Evolutionary conservation across 2,113 vertebrate species (phyloP).

Genomic region (Varanus komodoensis): DNA sequence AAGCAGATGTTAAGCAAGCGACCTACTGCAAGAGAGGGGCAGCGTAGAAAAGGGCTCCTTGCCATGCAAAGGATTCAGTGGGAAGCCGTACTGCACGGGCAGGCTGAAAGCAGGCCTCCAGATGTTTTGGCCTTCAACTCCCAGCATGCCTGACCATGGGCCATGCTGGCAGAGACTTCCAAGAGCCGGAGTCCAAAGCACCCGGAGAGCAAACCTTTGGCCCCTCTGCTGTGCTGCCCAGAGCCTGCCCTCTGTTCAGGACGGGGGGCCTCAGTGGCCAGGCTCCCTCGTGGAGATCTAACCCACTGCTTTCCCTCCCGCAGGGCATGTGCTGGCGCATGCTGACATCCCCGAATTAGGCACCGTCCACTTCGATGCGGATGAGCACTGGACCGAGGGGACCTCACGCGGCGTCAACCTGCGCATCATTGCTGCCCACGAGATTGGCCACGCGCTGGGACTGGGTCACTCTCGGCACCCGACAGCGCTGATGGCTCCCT

Average conservation of each 20-base stretch:
- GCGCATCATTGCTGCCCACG: slow-evolving; percentile 87
- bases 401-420: slow-evolving; percentile 80
- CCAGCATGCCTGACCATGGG: too few species aligned
- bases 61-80: background rate
- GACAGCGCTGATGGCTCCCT: slow-evolving; percentile 84
- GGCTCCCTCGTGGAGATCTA: background rate
- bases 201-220: too few species aligned
- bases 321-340: slow-evolving; percentile 87
- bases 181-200: too few species aligned
- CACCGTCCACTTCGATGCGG: slow-evolving; percentile 85
- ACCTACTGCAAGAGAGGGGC: background rate
- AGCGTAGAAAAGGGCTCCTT: background rate
- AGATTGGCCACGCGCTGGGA: slow-evolving; percentile 88
- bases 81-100: background rate
- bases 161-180: too few species aligned
- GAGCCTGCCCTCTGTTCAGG: background rate
- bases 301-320: background rate
- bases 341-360: slow-evolving; percentile 86
- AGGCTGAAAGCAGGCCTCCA: too few species aligned
- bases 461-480: slow-evolving; percentile 85
- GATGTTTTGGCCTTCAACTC: too few species aligned
- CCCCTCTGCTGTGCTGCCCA: background rate
- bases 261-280: background rate
- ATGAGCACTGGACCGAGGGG: slow-evolving; percentile 87
- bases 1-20: background rate